These are phyloP conservation scores for Hippocampus guttulatus DNA, from an alignment of 2,113 vertebrate genomes.

Conservation along the genomic window DNA sequence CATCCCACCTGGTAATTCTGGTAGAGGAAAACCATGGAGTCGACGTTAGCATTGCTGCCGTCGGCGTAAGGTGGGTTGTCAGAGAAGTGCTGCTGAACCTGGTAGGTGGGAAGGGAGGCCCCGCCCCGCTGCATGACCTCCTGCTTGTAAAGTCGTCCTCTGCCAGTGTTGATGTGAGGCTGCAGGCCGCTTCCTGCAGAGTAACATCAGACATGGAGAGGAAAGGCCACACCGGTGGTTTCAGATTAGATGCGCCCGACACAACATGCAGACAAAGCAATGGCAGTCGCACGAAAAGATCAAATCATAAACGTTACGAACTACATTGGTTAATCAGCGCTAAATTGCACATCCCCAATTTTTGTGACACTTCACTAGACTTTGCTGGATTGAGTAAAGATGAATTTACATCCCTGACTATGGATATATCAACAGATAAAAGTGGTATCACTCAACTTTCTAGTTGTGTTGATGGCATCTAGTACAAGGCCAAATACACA, in stretches of 20 bases:
- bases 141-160: conserved; percentile 80
- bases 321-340: background rate
- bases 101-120: conserved; percentile 72
- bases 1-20: conserved; percentile 89
- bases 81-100: conserved; percentile 82
- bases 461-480: too few relatives aligned
- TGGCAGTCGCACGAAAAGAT: background rate
- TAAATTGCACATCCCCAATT: background rate
- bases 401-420: background rate
- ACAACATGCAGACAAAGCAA: background rate
- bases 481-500: too few relatives aligned
- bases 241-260: background rate
- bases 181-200: conserved; percentile 85
- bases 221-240: background rate
- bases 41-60: conserved; percentile 65
- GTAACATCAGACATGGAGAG: background rate
- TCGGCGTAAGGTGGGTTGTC: conserved; percentile 76
- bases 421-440: background rate
- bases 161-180: conserved; percentile 72
- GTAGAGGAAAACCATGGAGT: conserved; percentile 91
- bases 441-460: background rate
- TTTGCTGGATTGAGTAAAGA: background rate
- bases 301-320: background rate
- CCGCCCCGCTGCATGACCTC: conserved; percentile 67
- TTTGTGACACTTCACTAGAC: background rate